These are phyloP conservation scores for Pollenia labialis DNA, from an alignment of 2,888 invertebrate genomes.

Conservation along the genomic window DNA sequence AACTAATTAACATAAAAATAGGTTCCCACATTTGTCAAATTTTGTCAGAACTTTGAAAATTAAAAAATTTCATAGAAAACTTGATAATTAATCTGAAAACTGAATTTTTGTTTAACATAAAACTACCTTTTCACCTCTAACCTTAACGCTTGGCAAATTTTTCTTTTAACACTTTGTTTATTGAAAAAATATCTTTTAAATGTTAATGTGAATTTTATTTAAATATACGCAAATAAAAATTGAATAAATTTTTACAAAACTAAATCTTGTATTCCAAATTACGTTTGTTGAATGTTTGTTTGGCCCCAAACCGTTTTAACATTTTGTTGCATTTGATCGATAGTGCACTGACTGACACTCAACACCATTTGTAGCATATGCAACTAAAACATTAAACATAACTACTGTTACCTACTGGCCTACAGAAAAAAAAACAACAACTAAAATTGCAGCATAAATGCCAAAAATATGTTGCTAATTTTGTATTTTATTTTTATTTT, in stretches of 20 bases:
- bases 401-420: constrained; percentile 68
- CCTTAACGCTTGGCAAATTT: constrained; percentile 15
- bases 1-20: background rate
- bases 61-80: too few species aligned
- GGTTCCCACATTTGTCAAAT: too few species aligned
- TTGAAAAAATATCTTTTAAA: background rate
- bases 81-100: too few species aligned
- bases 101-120: background rate
- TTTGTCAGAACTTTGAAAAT: too few species aligned
- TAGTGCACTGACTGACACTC: constrained; percentile 56
- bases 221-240: background rate
- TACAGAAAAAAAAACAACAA: constrained; percentile 31
- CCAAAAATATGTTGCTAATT: constrained; percentile 22
- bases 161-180: constrained; percentile 2
- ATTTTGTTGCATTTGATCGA: constrained; percentile 48
- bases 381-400: constrained; percentile 35
- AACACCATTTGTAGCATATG: constrained; percentile 59
- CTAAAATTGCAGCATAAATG: constrained; percentile 15
- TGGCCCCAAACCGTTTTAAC: constrained; percentile 30
- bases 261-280: constrained; percentile 14
- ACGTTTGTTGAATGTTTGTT: constrained; percentile 12
- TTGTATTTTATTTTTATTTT: background rate
- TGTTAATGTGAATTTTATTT: constrained; percentile 12
- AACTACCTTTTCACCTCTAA: background rate
- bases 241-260: background rate